phyloP scores from a whole-genome alignment of 2,113 vertebrate species.

The Tenrec ecaudatus region DNA sequence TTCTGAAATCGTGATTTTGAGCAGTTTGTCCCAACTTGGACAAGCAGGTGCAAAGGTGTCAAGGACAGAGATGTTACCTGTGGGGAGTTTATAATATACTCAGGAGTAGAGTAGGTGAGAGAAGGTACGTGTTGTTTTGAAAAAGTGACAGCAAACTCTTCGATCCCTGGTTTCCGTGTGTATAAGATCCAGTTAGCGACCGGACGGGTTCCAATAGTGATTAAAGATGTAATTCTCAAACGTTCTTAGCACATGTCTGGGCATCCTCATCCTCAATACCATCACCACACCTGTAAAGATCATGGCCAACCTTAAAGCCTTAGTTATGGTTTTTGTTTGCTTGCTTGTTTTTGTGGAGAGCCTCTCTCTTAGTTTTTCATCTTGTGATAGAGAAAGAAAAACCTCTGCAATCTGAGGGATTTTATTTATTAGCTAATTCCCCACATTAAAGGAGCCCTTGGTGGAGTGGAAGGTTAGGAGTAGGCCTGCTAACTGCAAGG shows the following conservation, averaged over 20 bases:
- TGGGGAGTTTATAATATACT: neutral
- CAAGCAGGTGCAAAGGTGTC: neutral
- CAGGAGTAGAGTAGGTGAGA: neutral
- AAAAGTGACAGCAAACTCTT: neutral
- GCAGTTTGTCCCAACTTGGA: neutral
- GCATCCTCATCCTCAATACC: neutral
- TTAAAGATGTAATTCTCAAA: neutral
- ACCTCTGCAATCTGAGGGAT: neutral
- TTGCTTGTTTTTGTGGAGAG: neutral
- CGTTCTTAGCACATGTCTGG: neutral
- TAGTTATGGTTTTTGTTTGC: neutral
- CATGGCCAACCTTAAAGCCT: neutral
- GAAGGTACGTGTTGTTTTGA: neutral
- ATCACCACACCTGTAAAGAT: neutral
- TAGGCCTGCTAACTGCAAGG: too few relatives aligned
- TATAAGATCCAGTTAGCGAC: neutral
- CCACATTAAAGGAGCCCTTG: too few relatives aligned
- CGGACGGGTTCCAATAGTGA: neutral
- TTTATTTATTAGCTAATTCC: neutral
- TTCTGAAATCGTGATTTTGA: constrained; percentile 26
- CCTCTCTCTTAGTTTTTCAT: neutral
- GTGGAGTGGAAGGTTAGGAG: too few relatives aligned
- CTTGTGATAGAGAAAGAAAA: neutral
- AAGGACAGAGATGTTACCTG: neutral
- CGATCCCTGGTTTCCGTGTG: neutral